These are phyloP conservation scores for Protonemura montana DNA, from an alignment of 2,888 invertebrate genomes.

Conservation along the genomic window DNA sequence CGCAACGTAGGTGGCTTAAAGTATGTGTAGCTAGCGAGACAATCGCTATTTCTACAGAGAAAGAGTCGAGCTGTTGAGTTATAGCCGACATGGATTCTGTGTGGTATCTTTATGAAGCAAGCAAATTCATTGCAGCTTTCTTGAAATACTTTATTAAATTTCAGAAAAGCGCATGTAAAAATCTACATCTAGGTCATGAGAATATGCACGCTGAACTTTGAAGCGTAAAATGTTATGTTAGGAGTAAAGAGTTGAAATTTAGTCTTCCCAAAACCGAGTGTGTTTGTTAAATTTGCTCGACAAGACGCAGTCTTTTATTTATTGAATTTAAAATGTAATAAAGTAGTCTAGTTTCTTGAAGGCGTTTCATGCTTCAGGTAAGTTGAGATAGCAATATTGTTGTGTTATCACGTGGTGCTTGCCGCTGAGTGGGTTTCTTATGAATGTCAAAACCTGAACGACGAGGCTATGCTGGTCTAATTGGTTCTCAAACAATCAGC, in stretches of 20 bases:
- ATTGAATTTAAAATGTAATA: too few relatives aligned
- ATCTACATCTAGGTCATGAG: neutral
- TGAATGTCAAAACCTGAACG: too few relatives aligned
- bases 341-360: too few relatives aligned
- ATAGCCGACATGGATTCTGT: neutral
- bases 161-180: neutral
- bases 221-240: neutral
- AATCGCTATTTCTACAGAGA: constrained; percentile 22
- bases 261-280: too few relatives aligned
- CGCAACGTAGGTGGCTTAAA: neutral
- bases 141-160: constrained; percentile 48
- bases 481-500: too few relatives aligned
- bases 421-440: too few relatives aligned
- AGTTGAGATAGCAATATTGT: too few relatives aligned
- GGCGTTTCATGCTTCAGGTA: too few relatives aligned
- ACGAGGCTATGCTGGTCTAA: too few relatives aligned
- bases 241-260: neutral
- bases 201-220: neutral
- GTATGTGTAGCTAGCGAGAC: neutral
- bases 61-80: constrained; percentile 60
- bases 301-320: too few relatives aligned
- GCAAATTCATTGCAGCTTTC: constrained; percentile 55
- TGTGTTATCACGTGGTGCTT: too few relatives aligned
- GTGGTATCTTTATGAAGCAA: neutral
- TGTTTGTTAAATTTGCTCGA: too few relatives aligned